Evolutionary conservation across 2,888 invertebrate species (phyloP), one percentile per base, ranked within the genome.

Genomic region (Tiphia femorata): DNA sequence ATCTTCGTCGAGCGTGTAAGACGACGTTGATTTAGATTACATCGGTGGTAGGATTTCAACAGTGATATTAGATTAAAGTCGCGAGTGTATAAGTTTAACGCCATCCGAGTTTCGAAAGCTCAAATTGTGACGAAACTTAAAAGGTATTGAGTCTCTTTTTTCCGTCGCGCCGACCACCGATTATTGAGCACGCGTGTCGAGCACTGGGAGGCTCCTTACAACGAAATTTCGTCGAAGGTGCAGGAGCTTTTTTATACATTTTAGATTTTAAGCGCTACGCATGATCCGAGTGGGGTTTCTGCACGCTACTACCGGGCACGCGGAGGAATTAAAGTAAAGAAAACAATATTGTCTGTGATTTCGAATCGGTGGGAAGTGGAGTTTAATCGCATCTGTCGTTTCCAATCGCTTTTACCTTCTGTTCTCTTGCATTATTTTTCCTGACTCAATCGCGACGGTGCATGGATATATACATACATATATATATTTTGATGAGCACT

Each of bases 181-280:
- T n/a, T n/a, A n/a, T n/a, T n/a, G n/a, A n/a, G n/a, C n/a, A n/a
- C n/a, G n/a, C n/a, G n/a, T n/a, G n/a, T n/a, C n/a, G n/a, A n/a
- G n/a, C n/a, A n/a, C n/a, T n/a, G n/a, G n/a, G 40, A 25, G 33
- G 37, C 41, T 57, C 47, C 40, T 51, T 42, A 64, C 61, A 58
- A 64, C 64, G 55, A 65, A 61, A 51, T 55, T 54, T 51, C 29
- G 37, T 47, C 44, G 54, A 48, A 54, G 48, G 51, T 47, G 51
- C 52, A 35, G 60, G 58, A 58, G 52, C 51, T 64, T 77, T 78
- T 76, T 78, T 79, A 44, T 77, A 76, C 76, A 76, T 69, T 38
- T 49, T 81, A 80, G 71, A 63, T 71, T 74, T 67, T 76, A 75
- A 75, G 78, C 73, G 76, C 72, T 78, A 76, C 76, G 78, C 75